phyloP scores from a whole-genome alignment of 2,888 invertebrate genomes.

The Dasypolia templi region DNA sequence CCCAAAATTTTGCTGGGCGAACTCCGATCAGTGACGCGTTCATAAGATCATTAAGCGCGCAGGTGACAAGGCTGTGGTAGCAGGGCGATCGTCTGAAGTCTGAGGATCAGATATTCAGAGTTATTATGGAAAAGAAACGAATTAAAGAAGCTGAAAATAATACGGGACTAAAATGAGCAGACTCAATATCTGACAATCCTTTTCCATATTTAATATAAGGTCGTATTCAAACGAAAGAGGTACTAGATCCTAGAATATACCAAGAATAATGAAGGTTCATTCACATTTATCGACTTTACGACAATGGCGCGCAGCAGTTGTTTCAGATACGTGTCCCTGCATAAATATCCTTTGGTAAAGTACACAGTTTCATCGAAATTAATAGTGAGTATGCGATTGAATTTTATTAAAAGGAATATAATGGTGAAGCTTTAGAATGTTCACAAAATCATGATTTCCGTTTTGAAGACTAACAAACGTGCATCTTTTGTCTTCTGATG shows the following conservation, averaged over 20 bases:
- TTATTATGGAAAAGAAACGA: no score
- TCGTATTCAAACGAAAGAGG: slow-evolving; percentile 11
- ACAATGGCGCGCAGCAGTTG: slow-evolving; percentile 32
- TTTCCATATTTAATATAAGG: neutral
- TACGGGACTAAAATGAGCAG: neutral
- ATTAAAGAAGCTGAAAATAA: no score
- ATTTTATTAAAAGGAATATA: slow-evolving; percentile 23
- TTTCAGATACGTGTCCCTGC: slow-evolving; percentile 50
- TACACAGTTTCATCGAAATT: slow-evolving; percentile 36
- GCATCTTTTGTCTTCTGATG: no score
- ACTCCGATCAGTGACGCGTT: no score
- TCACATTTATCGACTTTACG: slow-evolving; percentile 52
- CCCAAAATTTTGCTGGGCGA: no score
- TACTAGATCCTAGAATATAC: slow-evolving; percentile 25
- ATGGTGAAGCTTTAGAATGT: neutral
- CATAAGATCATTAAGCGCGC: no score
- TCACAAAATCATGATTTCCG: neutral
- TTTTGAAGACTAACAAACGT: neutral
- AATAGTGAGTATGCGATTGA: slow-evolving; percentile 20
- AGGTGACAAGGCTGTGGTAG: no score
- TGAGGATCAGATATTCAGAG: no score
- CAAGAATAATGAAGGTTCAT: slow-evolving; percentile 36
- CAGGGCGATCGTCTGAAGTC: no score
- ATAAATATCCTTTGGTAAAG: slow-evolving; percentile 35
- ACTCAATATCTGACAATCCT: neutral